phyloP scores from a whole-genome alignment of 2,113 vertebrate species.

The Siphamia tubifer region DNA sequence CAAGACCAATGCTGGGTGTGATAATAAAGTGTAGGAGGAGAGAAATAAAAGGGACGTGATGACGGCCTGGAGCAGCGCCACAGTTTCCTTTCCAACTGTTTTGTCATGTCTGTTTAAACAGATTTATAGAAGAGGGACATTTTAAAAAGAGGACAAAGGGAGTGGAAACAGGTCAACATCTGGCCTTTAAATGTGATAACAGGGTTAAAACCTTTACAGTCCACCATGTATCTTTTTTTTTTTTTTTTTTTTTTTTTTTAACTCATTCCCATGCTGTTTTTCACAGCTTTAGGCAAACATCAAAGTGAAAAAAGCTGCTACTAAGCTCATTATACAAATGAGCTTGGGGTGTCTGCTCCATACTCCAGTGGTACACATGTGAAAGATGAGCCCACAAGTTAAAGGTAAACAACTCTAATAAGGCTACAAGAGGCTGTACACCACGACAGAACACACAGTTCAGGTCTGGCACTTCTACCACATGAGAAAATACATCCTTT shows the following conservation, averaged over 20 bases:
- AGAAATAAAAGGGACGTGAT: neutral
- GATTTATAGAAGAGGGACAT: neutral
- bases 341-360: conserved; percentile 18
- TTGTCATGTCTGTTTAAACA: neutral
- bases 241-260: neutral
- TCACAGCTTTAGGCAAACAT: conserved; percentile 38
- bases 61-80: neutral
- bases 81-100: neutral
- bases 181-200: neutral
- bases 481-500: too few species aligned
- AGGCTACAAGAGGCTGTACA: neutral
- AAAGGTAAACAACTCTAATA: conserved; percentile 43
- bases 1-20: conserved; percentile 15
- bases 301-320: conserved; percentile 28
- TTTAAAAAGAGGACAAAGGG: neutral
- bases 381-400: conserved; percentile 25
- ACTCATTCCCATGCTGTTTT: neutral
- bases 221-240: neutral
- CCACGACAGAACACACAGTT: neutral
- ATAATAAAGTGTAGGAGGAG: neutral
- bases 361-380: neutral
- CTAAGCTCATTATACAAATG: conserved; percentile 66
- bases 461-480: neutral
- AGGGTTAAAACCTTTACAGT: neutral
- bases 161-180: neutral